Evolutionary conservation across 2,888 invertebrate species (phyloP).

Genomic region (Hololepta plana): DNA sequence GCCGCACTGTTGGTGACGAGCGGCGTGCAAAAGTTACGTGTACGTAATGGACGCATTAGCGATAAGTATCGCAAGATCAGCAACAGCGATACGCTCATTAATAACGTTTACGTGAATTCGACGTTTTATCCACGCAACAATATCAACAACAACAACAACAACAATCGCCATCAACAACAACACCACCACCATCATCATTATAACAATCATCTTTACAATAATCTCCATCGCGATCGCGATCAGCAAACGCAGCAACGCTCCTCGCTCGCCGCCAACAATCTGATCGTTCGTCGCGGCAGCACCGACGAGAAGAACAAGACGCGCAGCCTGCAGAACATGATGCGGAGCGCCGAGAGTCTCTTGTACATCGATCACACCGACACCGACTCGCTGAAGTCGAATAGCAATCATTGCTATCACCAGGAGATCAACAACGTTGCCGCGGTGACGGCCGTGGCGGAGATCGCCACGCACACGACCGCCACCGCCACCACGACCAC

Average conservation of each 20-base stretch:
- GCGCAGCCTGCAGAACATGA: slow-evolving; percentile 14
- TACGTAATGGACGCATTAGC: too few species aligned
- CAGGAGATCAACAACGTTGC: slow-evolving; percentile 8
- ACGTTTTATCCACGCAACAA: too few species aligned
- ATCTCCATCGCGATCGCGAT: too few species aligned
- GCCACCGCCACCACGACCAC: too few species aligned
- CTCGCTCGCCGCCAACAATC: slow-evolving; percentile 11
- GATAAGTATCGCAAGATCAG: too few species aligned
- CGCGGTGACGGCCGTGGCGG: too few species aligned
- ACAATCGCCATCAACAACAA: neutral
- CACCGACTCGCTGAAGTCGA: too few species aligned
- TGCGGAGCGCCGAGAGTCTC: slow-evolving; percentile 18
- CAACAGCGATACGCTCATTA: slow-evolving; percentile 11
- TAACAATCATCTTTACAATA: too few species aligned
- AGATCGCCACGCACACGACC: too few species aligned
- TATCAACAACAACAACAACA: slow-evolving; percentile 1
- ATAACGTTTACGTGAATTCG: too few species aligned
- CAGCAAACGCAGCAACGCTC: slow-evolving; percentile 3
- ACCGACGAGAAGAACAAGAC: slow-evolving; percentile 13
- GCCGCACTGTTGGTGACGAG: slow-evolving; percentile 8
- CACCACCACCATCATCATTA: neutral
- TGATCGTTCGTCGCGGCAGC: slow-evolving; percentile 4
- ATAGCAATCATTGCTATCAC: too few species aligned
- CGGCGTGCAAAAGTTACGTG: too few species aligned
- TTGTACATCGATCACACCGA: slow-evolving; percentile 21